Base-by-base conservation (phyloP, 1,140 invertebrate species). In the Potamilus streckersoni region DNA sequence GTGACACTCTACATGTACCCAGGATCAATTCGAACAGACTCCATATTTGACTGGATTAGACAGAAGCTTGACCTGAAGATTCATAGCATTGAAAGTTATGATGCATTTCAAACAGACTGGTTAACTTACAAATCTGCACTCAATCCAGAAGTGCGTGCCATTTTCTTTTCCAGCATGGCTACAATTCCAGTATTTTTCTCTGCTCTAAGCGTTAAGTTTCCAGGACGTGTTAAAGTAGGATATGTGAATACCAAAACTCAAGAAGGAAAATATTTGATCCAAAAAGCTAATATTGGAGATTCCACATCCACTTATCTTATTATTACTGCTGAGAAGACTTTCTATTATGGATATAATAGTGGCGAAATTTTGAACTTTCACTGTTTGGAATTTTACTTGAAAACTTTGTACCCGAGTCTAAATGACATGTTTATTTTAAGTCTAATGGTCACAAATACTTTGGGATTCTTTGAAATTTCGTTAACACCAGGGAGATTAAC, bases 131-230 rank as follows among this genome's bases (percentile, higher is more conserved):
- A 65, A 13, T 73, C 64, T 20, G 59, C 73, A n/a, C 66, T 80
- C 55, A 82, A 83, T 59, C 73, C 84, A n/a, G 86, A 89, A 76
- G 86, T 92, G 5, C 84, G 87, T 59, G 85, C 91, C 4, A 79
- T 92, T 38, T 84, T 92, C 14, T 85, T 92, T 63, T 90, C 91
- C 15, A 83, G 88, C 63, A 73, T 90, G 27, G 61, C 80, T 5
- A 83, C 86, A 59, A 86, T 90, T 20, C 91, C 92, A 16, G 80
- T 92, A 71, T 92, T 92, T 82, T 86, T 90, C 68, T 92, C 91
- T 55, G 90, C 91, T n/a, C 85, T 92, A 6, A 91, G 90, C 79
- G 91, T 92, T 2, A 91, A 91, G 81, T 92, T 92, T 85, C 90
- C 91, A 63, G 92, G 92, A 59, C 80, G 92, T 12, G 89, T 92